Evolutionary conservation across 2,113 vertebrate genomes (phyloP).

Genomic region (Paradoxurus hermaphroditus): DNA sequence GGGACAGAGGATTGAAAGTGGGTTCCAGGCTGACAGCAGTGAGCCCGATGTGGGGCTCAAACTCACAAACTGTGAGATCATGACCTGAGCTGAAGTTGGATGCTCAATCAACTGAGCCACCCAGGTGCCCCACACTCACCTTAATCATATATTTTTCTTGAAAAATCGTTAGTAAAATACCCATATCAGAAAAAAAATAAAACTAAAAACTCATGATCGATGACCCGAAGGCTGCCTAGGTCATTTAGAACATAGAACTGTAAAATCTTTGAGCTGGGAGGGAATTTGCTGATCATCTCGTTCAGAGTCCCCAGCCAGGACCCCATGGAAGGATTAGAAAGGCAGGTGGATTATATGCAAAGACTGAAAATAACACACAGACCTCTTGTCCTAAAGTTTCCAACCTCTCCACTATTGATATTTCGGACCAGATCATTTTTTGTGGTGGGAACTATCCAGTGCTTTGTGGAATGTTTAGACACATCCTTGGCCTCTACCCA

Average conservation of each 20-base stretch:
- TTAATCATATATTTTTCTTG: neutral
- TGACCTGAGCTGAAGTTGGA: too few relatives aligned
- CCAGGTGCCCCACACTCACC: neutral
- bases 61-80: too few relatives aligned
- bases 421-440: neutral
- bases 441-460: neutral
- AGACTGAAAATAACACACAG: neutral
- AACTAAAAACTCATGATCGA: neutral
- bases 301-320: neutral
- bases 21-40: too few relatives aligned
- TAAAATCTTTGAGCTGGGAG: neutral
- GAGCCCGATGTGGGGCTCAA: too few relatives aligned
- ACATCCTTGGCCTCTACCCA: neutral
- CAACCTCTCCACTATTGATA: neutral
- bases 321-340: neutral
- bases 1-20: too few relatives aligned
- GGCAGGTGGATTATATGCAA: neutral
- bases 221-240: neutral
- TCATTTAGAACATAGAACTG: neutral
- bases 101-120: too few relatives aligned
- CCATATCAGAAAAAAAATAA: slow-evolving; percentile 38
- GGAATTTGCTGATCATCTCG: neutral
- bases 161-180: neutral
- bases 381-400: neutral
- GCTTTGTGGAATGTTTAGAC: too few relatives aligned